phyloP scores from a whole-genome alignment of 2,888 invertebrate species.

The Hydraecia micacea region DNA sequence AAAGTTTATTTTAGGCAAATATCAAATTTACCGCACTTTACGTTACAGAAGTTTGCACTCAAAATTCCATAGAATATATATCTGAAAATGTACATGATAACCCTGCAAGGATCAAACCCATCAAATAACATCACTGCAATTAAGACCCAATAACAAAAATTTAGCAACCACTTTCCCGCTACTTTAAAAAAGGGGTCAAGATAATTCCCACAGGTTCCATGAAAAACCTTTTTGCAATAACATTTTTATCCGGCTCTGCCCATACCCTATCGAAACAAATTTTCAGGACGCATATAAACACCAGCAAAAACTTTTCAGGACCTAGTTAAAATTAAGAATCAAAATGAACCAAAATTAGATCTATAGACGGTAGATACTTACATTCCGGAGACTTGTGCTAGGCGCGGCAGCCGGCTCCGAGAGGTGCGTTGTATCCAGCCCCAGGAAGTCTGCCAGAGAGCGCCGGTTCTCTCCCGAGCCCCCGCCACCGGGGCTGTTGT shows the following conservation, averaged over 20 bases:
- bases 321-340: not conserved
- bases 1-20: not conserved
- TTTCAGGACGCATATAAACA: too few species aligned
- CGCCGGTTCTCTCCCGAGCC: conserved; percentile 80
- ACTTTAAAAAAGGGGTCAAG: not conserved
- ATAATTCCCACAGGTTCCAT: not conserved
- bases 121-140: not conserved
- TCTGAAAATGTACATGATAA: not conserved
- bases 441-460: conserved; percentile 80
- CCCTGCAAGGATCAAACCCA: not conserved
- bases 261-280: not conserved
- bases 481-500: conserved; percentile 79
- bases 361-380: conserved; percentile 70
- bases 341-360: not conserved
- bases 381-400: conserved; percentile 67
- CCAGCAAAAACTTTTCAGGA: too few species aligned
- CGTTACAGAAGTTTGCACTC: not conserved
- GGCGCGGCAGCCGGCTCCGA: conserved; percentile 72
- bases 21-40: not conserved
- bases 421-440: conserved; percentile 74
- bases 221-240: not conserved
- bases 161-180: not conserved
- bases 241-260: not conserved
- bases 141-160: not conserved
- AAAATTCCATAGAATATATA: not conserved